Evolutionary conservation across 2,888 invertebrate species (phyloP), one percentile per base, ranked within the genome.

Genomic region (Calameuta pallipes): DNA sequence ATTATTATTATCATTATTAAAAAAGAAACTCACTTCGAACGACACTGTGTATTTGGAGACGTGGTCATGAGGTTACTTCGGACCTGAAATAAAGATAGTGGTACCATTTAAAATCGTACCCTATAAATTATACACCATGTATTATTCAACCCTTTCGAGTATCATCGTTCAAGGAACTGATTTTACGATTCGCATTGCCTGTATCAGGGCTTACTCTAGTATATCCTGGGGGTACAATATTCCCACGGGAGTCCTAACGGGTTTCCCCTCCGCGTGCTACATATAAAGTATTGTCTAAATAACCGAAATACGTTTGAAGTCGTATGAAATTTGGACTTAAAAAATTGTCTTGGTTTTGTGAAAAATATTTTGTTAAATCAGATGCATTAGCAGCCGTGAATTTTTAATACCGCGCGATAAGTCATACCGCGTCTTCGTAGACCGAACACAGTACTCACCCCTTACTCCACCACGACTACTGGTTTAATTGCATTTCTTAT

Each of bases 11-110:
- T 36, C 12, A 36, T 36, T 12, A 36, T 41, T 4, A 56, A 56
- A 23, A 56, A 9, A 56, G 0, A 56, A 78, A 86, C 86, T 87
- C 79, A 85, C 86, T 84, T 83, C 78, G 82, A 83, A 79, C 83
- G 81, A 76, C 78, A 81, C 76, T 82, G 80, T 77, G 82, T 74
- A 79, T 79, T 82, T 78, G 82, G 80, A 79, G 78, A 76, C 78
- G 79, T 83, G 74, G 81, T 82, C 85, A 86, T 85, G 78, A 80
- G 84, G 82, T 81, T 79, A 80, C 80, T 80, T 75, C 77, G 73
- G 80, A 83, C 80, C 86, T 86, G 84, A 56, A 84, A 85, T 80
- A 83, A 69, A 79, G 82, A 81, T 68, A 71, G 31, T 56, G 56
- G 2, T 56, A 56, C 56, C 23, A 23, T 56, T 56, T 56, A 56